Evolutionary conservation across 2,797 vertebrate species (phyloP).

Genomic region (Onychomys torridus): DNA sequence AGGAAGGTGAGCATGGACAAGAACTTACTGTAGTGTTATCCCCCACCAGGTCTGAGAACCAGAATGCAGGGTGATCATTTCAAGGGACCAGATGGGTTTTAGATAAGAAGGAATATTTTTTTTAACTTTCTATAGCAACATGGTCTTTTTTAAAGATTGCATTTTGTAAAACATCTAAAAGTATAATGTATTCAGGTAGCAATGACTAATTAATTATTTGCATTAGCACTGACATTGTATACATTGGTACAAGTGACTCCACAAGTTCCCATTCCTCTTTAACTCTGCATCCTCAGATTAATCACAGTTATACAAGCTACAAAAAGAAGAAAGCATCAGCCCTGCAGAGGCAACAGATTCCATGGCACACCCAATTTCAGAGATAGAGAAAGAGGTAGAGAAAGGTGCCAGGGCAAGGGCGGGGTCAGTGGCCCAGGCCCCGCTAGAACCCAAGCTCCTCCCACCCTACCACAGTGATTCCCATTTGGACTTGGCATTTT

Average conservation of each 20-base stretch:
- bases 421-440: conserved; percentile 3
- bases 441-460: not conserved
- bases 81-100: not conserved
- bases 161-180: conserved; percentile 69
- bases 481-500: not conserved
- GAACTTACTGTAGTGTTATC: not conserved
- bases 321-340: conserved; percentile 1
- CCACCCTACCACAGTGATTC: not conserved
- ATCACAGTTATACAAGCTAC: conserved; percentile 27
- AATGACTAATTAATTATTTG: conserved; percentile 68
- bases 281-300: not conserved
- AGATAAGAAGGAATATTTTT: conserved; percentile 32
- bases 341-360: not conserved
- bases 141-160: conserved; percentile 59
- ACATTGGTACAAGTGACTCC: conserved; percentile 31
- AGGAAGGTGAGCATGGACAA: not conserved
- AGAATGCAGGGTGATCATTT: not conserved
- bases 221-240: conserved; percentile 43
- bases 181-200: conserved; percentile 61
- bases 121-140: conserved; percentile 61
- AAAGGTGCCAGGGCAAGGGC: not conserved
- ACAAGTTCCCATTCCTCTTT: conserved; percentile 6
- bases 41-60: not conserved
- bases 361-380: not conserved
- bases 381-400: not conserved